A percentile compares a stretch with the other conserved stretches of the same genome.
phyloP scores from a whole-genome alignment of 2,888 invertebrate genomes.

The Drosophila robusta region DNA sequence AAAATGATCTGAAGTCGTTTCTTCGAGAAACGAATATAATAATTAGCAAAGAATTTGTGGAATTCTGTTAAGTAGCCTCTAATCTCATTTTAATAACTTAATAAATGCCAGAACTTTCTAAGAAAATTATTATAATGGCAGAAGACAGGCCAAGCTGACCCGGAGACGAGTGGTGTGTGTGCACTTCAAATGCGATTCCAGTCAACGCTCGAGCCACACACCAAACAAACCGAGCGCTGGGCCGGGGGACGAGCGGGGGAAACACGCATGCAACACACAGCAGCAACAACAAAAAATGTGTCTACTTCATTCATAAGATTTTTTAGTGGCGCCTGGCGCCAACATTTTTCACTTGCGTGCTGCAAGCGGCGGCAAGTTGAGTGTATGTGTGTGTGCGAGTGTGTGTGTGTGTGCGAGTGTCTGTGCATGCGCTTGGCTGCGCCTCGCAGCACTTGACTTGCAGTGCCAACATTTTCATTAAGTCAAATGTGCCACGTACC shows the following conservation, averaged over 20 bases:
- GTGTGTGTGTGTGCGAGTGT: constrained; percentile 25
- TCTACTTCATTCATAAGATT: constrained; percentile 80
- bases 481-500: constrained; percentile 74
- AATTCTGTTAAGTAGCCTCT: constrained; percentile 49
- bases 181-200: constrained; percentile 62
- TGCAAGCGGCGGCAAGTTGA: constrained; percentile 56
- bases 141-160: constrained; percentile 27
- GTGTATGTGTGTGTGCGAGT: constrained; percentile 22
- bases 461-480: constrained; percentile 84
- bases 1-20: neutral
- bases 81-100: constrained; percentile 76
- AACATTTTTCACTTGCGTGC: constrained; percentile 78
- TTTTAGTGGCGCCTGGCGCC: constrained; percentile 82
- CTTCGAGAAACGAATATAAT: constrained; percentile 12
- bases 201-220: constrained; percentile 51
- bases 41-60: constrained; percentile 57
- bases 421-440: constrained; percentile 67
- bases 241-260: constrained; percentile 1
- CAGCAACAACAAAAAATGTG: constrained; percentile 65
- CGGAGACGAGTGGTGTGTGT: constrained; percentile 16
- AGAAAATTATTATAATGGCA: constrained; percentile 62
- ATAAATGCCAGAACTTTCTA: constrained; percentile 65
- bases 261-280: constrained; percentile 22
- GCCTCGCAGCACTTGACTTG: constrained; percentile 83
- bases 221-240: constrained; percentile 14